Evolutionary conservation across 2,888 invertebrate genomes (phyloP).

Genomic region (Lithophane socia): DNA sequence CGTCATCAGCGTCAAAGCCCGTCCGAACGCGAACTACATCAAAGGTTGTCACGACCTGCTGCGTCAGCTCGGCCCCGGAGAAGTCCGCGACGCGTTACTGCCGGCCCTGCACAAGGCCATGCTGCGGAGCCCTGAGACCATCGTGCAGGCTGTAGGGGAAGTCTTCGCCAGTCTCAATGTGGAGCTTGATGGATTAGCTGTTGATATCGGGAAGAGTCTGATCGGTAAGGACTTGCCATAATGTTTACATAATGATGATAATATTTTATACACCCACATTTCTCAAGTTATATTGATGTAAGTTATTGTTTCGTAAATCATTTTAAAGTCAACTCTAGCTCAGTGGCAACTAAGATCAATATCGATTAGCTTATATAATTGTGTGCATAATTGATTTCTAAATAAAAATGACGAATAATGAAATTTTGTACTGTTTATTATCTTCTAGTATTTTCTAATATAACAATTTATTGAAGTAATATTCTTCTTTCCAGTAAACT

Average conservation of each 20-base stretch:
- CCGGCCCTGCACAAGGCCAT: constrained; percentile 97
- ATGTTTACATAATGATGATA: not conserved
- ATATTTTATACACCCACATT: not conserved
- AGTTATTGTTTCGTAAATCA: not conserved
- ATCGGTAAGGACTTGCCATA: constrained; percentile 89
- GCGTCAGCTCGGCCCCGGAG: constrained; percentile 90
- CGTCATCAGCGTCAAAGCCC: constrained; percentile 94
- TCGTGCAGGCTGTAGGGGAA: constrained; percentile 94
- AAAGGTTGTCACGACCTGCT: constrained; percentile 92
- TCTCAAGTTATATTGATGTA: not conserved
- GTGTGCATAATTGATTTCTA: not conserved
- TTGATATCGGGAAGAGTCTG: constrained; percentile 95
- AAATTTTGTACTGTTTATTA: not conserved
- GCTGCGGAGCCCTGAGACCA: constrained; percentile 98
- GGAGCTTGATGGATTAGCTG: constrained; percentile 94
- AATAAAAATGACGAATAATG: not conserved
- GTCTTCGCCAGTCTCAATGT: constrained; percentile 93
- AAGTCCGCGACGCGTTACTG: constrained; percentile 93
- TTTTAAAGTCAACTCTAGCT: not conserved
- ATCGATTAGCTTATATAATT: not conserved
- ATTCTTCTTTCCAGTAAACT: constrained; percentile 90
- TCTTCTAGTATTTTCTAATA: not conserved
- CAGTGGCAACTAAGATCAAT: not conserved
- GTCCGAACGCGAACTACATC: constrained; percentile 93
- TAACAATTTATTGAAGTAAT: not conserved